Conservation (phyloP, 2,797 vertebrate species). For the Anguilla megastoma region DNA sequence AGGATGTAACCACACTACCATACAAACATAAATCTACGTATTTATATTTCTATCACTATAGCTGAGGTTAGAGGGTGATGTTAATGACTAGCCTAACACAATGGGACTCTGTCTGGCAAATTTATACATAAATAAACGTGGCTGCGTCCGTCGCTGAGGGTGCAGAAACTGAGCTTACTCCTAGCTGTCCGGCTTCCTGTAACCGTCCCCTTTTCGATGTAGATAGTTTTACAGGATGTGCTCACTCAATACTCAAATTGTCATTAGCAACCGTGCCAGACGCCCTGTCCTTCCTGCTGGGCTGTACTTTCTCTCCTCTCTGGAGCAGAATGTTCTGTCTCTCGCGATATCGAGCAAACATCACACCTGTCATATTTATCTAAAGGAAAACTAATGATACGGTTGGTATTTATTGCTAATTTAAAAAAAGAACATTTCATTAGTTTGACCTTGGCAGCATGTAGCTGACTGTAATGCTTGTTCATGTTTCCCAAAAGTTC, state of each 20-base stretch:
- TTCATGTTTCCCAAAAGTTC: not conserved
- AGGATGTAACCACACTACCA: not conserved
- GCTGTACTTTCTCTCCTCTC: not conserved
- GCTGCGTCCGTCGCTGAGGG: constrained; percentile 39
- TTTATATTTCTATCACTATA: not conserved
- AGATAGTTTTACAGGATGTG: constrained; percentile 46
- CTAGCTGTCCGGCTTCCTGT: constrained; percentile 37
- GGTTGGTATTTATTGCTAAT: not conserved
- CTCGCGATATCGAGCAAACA: not conserved
- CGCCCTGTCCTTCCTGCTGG: not conserved
- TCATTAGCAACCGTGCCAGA: constrained; percentile 16
- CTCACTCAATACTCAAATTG: constrained; percentile 32
- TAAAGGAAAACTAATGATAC: not conserved
- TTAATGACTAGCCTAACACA: constrained; percentile 42
- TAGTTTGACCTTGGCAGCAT: not conserved
- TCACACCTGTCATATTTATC: not conserved
- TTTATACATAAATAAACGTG: not conserved
- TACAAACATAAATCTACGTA: not conserved
- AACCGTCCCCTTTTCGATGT: constrained; percentile 1
- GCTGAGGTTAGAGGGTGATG: constrained; percentile 14
- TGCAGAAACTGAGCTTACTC: constrained; percentile 47
- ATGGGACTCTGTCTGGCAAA: constrained; percentile 25
- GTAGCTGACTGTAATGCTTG: not conserved
- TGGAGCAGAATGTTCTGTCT: constrained; percentile 4
- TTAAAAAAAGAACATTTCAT: not conserved